Conservation (phyloP, 1,140 invertebrate species). For the Drosophila funebris region DNA sequence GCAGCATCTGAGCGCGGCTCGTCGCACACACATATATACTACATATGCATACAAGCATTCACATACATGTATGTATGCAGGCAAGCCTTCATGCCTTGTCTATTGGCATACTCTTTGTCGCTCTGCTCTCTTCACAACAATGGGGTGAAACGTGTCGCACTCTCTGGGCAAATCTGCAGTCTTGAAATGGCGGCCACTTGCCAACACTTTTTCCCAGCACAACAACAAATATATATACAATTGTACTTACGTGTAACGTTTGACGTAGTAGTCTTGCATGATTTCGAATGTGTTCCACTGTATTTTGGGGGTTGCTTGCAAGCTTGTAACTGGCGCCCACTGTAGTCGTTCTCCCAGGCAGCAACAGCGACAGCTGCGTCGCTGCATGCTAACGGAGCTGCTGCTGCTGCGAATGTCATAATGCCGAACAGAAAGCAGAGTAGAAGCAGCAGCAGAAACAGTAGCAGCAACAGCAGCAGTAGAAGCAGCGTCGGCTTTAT, state of each 20-base stretch:
- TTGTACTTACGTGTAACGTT: neutral
- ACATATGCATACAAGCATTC: neutral
- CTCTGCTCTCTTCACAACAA: slow-evolving; percentile 13
- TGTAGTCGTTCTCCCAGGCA: slow-evolving; percentile 1
- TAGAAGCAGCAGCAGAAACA: slow-evolving; percentile 4
- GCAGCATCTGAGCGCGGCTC: slow-evolving; percentile 25
- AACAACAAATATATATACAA: neutral
- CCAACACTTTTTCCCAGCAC: neutral
- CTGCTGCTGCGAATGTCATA: slow-evolving; percentile 38
- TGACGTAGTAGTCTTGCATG: neutral
- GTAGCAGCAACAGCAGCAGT: slow-evolving; percentile 5
- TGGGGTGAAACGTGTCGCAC: slow-evolving; percentile 17
- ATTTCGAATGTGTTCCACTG: slow-evolving; percentile 11
- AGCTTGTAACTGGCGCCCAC: slow-evolving; percentile 3
- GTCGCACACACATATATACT: neutral
- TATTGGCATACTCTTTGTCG: slow-evolving; percentile 5
- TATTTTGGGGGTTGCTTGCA: slow-evolving; percentile 44
- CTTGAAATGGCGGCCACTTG: neutral
- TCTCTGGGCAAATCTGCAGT: slow-evolving; percentile 8
- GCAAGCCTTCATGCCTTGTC: too few species aligned
- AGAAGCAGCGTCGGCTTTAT: slow-evolving; percentile 8
- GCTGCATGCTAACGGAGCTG: slow-evolving; percentile 36
- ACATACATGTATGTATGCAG: too few species aligned
- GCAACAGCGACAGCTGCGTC: slow-evolving; percentile 3
- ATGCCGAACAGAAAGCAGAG: slow-evolving; percentile 20